Base-by-base conservation (phyloP, 2,797 vertebrate species). In the Halcyon smyrnensis region DNA sequence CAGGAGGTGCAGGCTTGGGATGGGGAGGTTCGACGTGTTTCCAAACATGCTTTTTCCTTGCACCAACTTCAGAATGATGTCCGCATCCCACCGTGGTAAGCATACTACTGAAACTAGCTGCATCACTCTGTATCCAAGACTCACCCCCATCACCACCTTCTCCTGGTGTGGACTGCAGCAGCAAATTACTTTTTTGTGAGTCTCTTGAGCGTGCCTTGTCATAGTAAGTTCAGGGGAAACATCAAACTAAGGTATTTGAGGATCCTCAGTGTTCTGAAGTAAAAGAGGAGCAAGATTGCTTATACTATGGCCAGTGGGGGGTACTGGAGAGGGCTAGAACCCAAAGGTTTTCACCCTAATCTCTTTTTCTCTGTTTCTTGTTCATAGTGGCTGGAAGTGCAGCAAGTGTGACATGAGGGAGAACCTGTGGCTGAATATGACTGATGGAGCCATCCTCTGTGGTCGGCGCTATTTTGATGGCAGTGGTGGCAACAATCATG, bases 1-100 rank as follows among this genome's bases (percentile, higher is more conserved):
- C 98, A 99, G 97, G 99, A 99, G 98, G 98, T 99, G 60, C 99
- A 99, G 85, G 99, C 99, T 53, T 99, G 99, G 99, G 99, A 99
- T 19, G 99, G 99, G 76, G 99, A 99, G 89, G 98, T 99, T 74
- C 98, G 99, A 15, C 99, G 99, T 95, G 99, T 99, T 96, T 99
- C 99, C 16, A 99, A 98, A 92, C 98, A 99, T 2, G 99, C 99
- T 6, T 98, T 98, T 95, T 98, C 98, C 50, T 98, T 99, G 84
- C 99, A 99, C 95, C 99, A 99, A 87, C 98, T 99, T 18, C 99
- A 99, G 98, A 99, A 99, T 3, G 99, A 99, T 32, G 73, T 99
- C 95, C 99, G 99, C 95, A 99, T 99, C 97, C 99, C 99, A 57
- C 99, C 99, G 0, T 99, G 99, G 99, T 99, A 94, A 98, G 98